Conservation (phyloP, 2,888 invertebrate genomes). For the Saturnia pavonia region DNA sequence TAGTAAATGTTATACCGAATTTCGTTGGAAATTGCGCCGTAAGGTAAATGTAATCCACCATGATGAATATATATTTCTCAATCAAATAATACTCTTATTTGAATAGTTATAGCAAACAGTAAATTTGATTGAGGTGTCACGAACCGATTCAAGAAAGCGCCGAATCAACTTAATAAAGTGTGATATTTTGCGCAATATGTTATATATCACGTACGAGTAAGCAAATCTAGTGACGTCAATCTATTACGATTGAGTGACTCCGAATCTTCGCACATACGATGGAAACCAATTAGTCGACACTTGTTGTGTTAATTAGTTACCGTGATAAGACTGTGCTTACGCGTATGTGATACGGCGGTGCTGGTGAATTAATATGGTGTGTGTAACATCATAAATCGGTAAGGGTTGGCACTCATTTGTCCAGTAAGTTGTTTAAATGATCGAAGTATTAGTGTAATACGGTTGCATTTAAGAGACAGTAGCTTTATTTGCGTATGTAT, state of each 20-base stretch:
- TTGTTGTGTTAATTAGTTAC: conserved; percentile 65
- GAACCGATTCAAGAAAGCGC: conserved; percentile 4
- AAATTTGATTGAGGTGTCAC: background rate
- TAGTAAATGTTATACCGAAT: background rate
- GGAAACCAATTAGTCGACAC: conserved; percentile 63
- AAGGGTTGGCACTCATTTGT: conserved; percentile 34
- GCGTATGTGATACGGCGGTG: conserved; percentile 29
- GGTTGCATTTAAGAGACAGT: background rate
- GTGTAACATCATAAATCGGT: conserved; percentile 27
- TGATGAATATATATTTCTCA: background rate
- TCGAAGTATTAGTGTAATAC: background rate
- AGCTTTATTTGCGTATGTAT: background rate
- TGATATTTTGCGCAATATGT: background rate
- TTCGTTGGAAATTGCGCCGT: background rate
- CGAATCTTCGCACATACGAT: conserved; percentile 41
- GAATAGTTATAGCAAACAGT: conserved; percentile 6
- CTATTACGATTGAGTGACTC: conserved; percentile 40
- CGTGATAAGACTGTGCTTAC: conserved; percentile 43
- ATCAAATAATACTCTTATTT: background rate
- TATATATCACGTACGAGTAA: conserved; percentile 1
- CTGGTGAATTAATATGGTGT: conserved; percentile 55
- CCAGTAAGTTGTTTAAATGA: background rate
- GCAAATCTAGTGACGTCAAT: conserved; percentile 29
- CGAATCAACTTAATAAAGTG: conserved; percentile 3
- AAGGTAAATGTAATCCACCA: conserved; percentile 5